These are phyloP conservation scores for Scleropages formosus DNA, from an alignment of 2,797 vertebrate genomes.

Conservation along the genomic window DNA sequence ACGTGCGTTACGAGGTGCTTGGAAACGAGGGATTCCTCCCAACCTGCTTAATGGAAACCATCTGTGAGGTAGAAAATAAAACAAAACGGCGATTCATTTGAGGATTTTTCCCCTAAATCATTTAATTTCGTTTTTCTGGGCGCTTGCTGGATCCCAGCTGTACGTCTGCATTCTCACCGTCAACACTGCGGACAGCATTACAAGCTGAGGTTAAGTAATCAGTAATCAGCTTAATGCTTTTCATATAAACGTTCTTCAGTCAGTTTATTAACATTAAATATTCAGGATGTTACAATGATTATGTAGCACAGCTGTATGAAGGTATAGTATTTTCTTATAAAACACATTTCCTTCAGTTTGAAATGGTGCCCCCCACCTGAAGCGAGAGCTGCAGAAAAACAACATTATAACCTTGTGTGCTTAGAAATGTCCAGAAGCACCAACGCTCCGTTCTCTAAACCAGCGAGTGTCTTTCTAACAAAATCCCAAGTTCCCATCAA, in stretches of 20 bases:
- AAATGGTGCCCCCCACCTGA: too few relatives aligned
- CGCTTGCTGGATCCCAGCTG: background rate
- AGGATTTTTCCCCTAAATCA: background rate
- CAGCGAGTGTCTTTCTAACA: too few relatives aligned
- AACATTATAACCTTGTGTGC: too few relatives aligned
- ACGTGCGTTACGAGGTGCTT: background rate
- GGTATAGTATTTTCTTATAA: too few relatives aligned
- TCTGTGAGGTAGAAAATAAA: slow-evolving; percentile 1
- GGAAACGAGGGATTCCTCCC: background rate
- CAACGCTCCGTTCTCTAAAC: too few relatives aligned
- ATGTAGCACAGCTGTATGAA: too few relatives aligned
- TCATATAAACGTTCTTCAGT: background rate
- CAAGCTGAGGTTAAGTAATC: background rate
- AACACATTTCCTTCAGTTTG: too few relatives aligned
- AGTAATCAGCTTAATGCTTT: background rate
- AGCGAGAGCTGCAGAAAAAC: too few relatives aligned
- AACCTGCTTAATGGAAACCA: background rate
- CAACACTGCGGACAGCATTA: background rate
- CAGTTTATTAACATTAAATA: too few relatives aligned
- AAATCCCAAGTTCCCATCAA: too few relatives aligned
- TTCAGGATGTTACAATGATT: too few relatives aligned
- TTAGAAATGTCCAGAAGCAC: too few relatives aligned
- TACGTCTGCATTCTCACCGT: background rate
- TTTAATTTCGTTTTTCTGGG: background rate
- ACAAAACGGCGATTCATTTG: background rate